These are phyloP conservation scores for Zoroaster sp. DNA, from an alignment of 53 echinoderm and acorn worm species.

Conservation along the genomic window DNA sequence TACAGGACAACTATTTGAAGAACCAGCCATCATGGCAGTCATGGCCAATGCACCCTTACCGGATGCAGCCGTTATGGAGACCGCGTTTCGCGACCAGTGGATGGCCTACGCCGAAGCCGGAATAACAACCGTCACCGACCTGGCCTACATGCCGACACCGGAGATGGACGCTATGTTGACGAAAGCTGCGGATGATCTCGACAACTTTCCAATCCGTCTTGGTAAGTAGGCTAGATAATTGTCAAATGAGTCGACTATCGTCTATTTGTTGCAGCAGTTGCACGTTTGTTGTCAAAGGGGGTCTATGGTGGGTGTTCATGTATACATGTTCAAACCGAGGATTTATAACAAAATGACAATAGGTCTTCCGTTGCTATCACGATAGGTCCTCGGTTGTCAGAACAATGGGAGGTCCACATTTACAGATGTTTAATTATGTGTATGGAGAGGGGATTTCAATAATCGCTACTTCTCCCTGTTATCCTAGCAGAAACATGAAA, in stretches of 20 bases:
- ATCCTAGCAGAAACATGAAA: too few relatives aligned
- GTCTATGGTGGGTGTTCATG: too few relatives aligned
- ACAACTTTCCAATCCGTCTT: constrained; percentile 30
- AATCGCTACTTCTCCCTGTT: too few relatives aligned
- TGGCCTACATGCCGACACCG: constrained; percentile 54
- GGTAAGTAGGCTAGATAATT: neutral
- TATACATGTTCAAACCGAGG: too few relatives aligned
- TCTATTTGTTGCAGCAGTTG: too few relatives aligned
- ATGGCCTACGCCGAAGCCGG: constrained; percentile 60
- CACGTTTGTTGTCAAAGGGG: neutral
- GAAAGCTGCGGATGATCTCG: constrained; percentile 14
- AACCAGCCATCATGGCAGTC: constrained; percentile 55
- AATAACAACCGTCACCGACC: constrained; percentile 65
- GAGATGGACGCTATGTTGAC: constrained; percentile 17
- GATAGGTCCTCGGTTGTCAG: too few relatives aligned
- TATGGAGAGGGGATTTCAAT: too few relatives aligned
- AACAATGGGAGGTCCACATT: too few relatives aligned
- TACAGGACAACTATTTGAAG: constrained; percentile 67
- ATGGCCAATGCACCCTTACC: constrained; percentile 31
- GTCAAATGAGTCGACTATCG: too few relatives aligned
- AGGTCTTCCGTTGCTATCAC: too few relatives aligned
- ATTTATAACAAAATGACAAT: too few relatives aligned
- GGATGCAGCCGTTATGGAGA: neutral
- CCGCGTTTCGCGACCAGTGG: constrained; percentile 26
- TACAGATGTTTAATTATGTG: too few relatives aligned